Conservation (phyloP, 92 coral and sea anemone genomes). For the Isaurus tuberculatus region DNA sequence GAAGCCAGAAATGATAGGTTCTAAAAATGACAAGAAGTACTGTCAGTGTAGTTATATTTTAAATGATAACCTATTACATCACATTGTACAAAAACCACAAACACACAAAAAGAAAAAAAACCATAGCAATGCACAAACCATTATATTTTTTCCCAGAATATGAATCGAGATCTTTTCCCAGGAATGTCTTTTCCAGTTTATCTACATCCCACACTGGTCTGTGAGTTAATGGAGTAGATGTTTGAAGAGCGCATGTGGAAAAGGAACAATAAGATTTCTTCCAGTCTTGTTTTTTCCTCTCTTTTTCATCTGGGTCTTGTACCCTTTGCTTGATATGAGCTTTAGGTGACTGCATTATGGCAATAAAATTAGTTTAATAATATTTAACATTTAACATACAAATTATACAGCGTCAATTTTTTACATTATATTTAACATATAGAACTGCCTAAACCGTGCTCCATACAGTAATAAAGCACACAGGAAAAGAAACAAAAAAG, state of each 20-base stretch:
- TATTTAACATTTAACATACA: too few species aligned
- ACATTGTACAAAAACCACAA: background rate
- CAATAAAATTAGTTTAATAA: background rate
- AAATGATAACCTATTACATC: too few species aligned
- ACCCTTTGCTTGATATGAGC: background rate
- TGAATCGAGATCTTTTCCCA: background rate
- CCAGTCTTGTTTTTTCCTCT: background rate
- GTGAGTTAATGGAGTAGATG: constrained; percentile 25
- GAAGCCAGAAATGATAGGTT: too few species aligned
- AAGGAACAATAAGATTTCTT: background rate
- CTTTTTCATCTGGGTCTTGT: background rate
- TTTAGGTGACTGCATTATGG: background rate
- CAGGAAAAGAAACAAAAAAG: too few species aligned
- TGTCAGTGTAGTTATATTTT: too few species aligned
- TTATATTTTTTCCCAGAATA: constrained; percentile 5
- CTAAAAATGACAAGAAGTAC: too few species aligned
- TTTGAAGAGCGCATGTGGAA: background rate
- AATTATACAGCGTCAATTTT: too few species aligned
- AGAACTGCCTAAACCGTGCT: too few species aligned
- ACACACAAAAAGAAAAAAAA: background rate
- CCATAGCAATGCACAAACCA: background rate
- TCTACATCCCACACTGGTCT: constrained; percentile 31
- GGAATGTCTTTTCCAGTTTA: constrained; percentile 13
- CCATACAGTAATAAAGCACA: too few species aligned
- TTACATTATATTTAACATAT: too few species aligned